These are phyloP conservation scores for Ophion ellenae DNA, from an alignment of 2,888 invertebrate genomes.

Conservation along the genomic window DNA sequence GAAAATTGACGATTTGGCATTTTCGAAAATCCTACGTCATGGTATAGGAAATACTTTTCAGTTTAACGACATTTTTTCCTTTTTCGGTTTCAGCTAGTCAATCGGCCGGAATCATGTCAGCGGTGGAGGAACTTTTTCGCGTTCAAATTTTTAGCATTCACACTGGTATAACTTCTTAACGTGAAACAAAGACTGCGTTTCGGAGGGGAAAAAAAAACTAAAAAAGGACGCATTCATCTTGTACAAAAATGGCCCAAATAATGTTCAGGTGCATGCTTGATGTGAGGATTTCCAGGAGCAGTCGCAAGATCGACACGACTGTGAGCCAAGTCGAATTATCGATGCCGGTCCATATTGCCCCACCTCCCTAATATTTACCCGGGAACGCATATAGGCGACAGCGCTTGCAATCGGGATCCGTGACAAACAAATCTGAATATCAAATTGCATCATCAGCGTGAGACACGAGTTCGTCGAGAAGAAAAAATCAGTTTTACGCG, in stretches of 20 bases:
- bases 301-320: neutral
- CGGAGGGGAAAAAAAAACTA: neutral
- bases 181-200: neutral
- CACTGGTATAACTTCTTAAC: too few relatives aligned
- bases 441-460: conserved; percentile 1
- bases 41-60: too few relatives aligned
- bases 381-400: neutral
- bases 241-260: neutral
- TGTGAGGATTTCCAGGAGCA: neutral
- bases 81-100: too few relatives aligned
- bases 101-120: too few relatives aligned
- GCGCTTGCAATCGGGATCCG: neutral
- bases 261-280: neutral
- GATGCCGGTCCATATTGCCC: conserved; percentile 6
- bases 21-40: too few relatives aligned
- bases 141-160: too few relatives aligned
- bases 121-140: too few relatives aligned
- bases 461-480: neutral
- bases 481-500: neutral
- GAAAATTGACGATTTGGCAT: too few relatives aligned
- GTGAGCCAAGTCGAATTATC: too few relatives aligned
- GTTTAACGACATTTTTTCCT: too few relatives aligned
- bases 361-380: neutral
- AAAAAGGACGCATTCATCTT: neutral
- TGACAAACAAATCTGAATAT: neutral